These are phyloP conservation scores for Bovichtus diacanthus DNA, from an alignment of 2,797 vertebrate genomes.

Conservation along the genomic window DNA sequence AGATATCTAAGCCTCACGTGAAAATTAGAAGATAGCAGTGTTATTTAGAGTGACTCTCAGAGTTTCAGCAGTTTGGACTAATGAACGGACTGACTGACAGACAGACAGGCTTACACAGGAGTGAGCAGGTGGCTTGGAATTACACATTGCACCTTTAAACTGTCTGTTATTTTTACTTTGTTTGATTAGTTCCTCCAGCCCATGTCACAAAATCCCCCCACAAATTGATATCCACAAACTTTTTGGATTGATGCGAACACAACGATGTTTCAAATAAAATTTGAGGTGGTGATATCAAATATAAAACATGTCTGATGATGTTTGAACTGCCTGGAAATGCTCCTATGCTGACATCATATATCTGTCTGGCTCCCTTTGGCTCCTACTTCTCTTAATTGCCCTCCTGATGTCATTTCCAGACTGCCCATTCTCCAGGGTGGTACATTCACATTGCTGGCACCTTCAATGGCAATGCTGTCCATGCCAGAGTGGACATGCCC, in stretches of 20 bases:
- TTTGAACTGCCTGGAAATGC: not conserved
- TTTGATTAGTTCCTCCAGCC: not conserved
- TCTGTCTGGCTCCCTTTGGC: not conserved
- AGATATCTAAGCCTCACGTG: too few relatives aligned
- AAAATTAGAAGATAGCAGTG: too few relatives aligned
- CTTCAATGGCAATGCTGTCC: slow-evolving; percentile 93
- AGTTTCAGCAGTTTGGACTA: too few relatives aligned
- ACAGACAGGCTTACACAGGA: too few relatives aligned
- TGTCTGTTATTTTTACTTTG: not conserved
- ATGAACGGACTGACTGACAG: too few relatives aligned
- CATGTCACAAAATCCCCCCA: not conserved
- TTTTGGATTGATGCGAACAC: not conserved
- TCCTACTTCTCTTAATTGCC: not conserved
- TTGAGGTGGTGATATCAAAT: too few relatives aligned
- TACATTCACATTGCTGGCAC: slow-evolving; percentile 91
- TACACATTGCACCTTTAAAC: too few relatives aligned
- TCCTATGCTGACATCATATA: not conserved
- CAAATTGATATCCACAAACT: not conserved
- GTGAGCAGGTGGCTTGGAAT: too few relatives aligned
- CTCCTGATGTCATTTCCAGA: slow-evolving; percentile 71
- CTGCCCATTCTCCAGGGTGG: slow-evolving; percentile 97
- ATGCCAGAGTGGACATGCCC: slow-evolving; percentile 94
- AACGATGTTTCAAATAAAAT: not conserved
- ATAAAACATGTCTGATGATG: too few relatives aligned
- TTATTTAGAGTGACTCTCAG: too few relatives aligned